Evolutionary conservation across 2,113 vertebrate genomes (phyloP).

Genomic region (Seriola aureovittata): DNA sequence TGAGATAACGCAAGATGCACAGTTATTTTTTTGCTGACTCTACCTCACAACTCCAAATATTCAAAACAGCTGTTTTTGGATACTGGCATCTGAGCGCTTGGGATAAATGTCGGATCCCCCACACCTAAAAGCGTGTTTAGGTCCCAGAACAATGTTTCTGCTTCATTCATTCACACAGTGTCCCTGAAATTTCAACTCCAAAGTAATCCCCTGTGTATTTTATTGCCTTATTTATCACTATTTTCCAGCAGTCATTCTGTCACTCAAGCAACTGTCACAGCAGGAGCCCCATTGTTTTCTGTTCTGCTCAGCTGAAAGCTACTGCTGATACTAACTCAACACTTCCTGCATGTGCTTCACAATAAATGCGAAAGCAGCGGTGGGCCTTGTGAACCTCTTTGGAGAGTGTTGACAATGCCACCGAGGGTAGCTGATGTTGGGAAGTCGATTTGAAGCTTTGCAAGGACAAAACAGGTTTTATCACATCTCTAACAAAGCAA

Average conservation of each 20-base stretch:
- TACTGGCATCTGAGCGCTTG: slow-evolving; percentile 4
- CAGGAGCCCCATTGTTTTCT: slow-evolving; percentile 51
- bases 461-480: slow-evolving; percentile 17
- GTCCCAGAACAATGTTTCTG: slow-evolving; percentile 20
- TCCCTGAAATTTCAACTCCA: slow-evolving; percentile 35
- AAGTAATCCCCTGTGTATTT: slow-evolving; percentile 30
- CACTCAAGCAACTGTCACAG: slow-evolving; percentile 58
- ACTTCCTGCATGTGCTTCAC: slow-evolving; percentile 36
- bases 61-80: slow-evolving; percentile 3
- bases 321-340: slow-evolving; percentile 56
- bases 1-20: slow-evolving; percentile 8
- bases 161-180: slow-evolving; percentile 14
- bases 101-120: background rate
- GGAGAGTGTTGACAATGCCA: slow-evolving; percentile 41
- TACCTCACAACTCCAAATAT: slow-evolving; percentile 1
- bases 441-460: slow-evolving; percentile 11
- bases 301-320: slow-evolving; percentile 58
- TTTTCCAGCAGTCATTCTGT: slow-evolving; percentile 58
- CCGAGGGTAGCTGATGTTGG: slow-evolving; percentile 12
- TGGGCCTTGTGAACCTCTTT: slow-evolving; percentile 19
- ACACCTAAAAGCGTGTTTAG: slow-evolving; percentile 10
- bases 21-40: slow-evolving; percentile 40
- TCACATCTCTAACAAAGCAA: background rate
- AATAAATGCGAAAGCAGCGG: slow-evolving; percentile 46
- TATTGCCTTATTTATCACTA: slow-evolving; percentile 55